phyloP scores from a whole-genome alignment of 2,113 vertebrate species.

The Xenopus borealis region DNA sequence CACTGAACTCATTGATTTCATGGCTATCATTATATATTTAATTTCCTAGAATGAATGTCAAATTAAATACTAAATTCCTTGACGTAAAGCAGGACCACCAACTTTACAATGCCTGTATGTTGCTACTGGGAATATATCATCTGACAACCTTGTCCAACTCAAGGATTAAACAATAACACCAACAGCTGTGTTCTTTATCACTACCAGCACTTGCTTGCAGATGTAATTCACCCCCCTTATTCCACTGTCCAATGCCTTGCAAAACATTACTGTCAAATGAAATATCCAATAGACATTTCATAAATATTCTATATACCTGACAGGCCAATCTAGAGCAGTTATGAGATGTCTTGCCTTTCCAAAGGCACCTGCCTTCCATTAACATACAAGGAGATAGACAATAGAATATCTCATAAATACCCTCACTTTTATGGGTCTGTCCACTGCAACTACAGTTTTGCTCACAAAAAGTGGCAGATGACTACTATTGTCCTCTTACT shows the following conservation, averaged over 20 bases:
- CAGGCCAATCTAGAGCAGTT: too few relatives aligned
- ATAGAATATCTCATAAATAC: too few relatives aligned
- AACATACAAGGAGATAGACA: too few relatives aligned
- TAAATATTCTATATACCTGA: too few relatives aligned
- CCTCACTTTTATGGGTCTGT: too few relatives aligned
- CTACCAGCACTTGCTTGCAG: conserved; percentile 4
- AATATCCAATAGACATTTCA: conserved; percentile 2
- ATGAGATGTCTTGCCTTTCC: too few relatives aligned
- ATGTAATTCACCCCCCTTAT: not conserved
- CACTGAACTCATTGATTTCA: too few relatives aligned
- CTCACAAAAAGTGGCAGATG: too few relatives aligned
- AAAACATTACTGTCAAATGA: conserved; percentile 6
- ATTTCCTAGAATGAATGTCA: conserved; percentile 11
- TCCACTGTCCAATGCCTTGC: not conserved
- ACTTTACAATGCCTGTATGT: conserved; percentile 1
- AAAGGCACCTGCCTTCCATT: too few relatives aligned
- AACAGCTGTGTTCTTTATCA: conserved; percentile 28
- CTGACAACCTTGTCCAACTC: conserved; percentile 27
- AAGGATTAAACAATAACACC: conserved; percentile 23
- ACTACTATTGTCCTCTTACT: too few relatives aligned
- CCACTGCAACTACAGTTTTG: too few relatives aligned
- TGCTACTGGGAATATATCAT: conserved; percentile 8
- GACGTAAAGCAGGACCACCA: not conserved
- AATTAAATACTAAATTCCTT: conserved; percentile 8
- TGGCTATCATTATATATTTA: not conserved